A percentile compares a stretch with the other conserved stretches of the same genome.
These are phyloP conservation scores for Coptotermes formosanus DNA, from an alignment of 1,140 invertebrate genomes.

Conservation along the genomic window DNA sequence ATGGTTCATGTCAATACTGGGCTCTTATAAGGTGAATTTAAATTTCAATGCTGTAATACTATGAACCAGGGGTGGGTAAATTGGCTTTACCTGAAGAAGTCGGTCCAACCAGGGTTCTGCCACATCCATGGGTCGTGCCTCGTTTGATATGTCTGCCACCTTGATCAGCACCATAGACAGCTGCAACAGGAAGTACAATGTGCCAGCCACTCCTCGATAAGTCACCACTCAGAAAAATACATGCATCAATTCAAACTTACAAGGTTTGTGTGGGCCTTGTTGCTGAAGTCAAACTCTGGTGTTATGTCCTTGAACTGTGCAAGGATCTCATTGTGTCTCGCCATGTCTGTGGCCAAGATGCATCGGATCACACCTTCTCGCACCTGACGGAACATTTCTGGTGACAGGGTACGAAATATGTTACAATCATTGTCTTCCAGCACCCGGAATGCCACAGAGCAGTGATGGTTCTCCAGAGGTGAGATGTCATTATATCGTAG, in stretches of 20 bases:
- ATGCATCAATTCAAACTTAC: conserved; percentile 48
- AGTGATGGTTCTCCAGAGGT: conserved; percentile 86
- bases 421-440: conserved; percentile 74
- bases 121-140: conserved; percentile 79
- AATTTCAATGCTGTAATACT: too few species aligned
- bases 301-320: conserved; percentile 69
- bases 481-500: conserved; percentile 87
- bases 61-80: background rate
- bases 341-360: conserved; percentile 85
- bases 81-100: conserved; percentile 54
- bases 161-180: conserved; percentile 84
- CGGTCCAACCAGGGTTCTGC: conserved; percentile 83
- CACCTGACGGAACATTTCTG: conserved; percentile 60
- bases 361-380: conserved; percentile 82
- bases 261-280: conserved; percentile 75
- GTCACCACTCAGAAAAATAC: background rate
- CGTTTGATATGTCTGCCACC: conserved; percentile 85
- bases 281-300: conserved; percentile 71
- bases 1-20: too few species aligned
- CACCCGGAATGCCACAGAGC: conserved; percentile 81
- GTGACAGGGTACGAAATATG: conserved; percentile 68
- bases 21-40: too few species aligned
- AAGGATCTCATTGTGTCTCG: conserved; percentile 82
- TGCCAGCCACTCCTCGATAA: background rate
- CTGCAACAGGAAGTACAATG: conserved; percentile 48